Evolutionary conservation across 2,888 invertebrate genomes (phyloP), one percentile per base, ranked within the genome.

Genomic region (Flexamia atlantica): DNA sequence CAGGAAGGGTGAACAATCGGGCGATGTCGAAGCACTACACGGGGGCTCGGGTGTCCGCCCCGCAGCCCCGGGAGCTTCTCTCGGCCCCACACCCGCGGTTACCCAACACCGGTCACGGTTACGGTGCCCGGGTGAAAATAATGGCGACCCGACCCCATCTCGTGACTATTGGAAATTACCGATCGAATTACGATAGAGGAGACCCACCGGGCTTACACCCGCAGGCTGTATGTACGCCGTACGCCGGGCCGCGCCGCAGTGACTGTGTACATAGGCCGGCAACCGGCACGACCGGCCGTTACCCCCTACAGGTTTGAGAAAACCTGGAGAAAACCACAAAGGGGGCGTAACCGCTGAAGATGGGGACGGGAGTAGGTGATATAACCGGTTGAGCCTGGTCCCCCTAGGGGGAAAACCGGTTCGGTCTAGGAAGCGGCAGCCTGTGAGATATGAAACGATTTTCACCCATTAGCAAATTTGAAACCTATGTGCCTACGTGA

Each of bases 61-160:
- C 3, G 36, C 70, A 9, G 40, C 40, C 40, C 53, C 23, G 53
- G 53, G 53, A 53, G 53, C 53, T 53, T 53, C 53, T 20, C 20
- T 53, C 28, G 42, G 1, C 12, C 3, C 9, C 40, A 14, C 12
- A 12, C 9, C 40, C 28, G 17, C 28, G 40, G 76, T 72, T 72
- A 72, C 40, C 40, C 40, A 76, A 76, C 76, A 76, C 76, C 76
- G n/a, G 76, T 76, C 28, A 76, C 46, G n/a, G 76, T 76, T 46
- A 76, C 46, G 76, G 76, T 76, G 50, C 20, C 46, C 46, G 76
- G 50, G n/a, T 76, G 50, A 23, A 46, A 36, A 76, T 76, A 70
- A 70, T 36, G 40, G 70, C 40, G 40, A 10, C 23, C n/a, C 2
- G 7, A 25, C 46, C 46, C 23, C 64, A 64, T 14, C 3, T 64